These are phyloP conservation scores for Sturnus vulgaris DNA, from an alignment of 2,113 vertebrate genomes.

Conservation along the genomic window DNA sequence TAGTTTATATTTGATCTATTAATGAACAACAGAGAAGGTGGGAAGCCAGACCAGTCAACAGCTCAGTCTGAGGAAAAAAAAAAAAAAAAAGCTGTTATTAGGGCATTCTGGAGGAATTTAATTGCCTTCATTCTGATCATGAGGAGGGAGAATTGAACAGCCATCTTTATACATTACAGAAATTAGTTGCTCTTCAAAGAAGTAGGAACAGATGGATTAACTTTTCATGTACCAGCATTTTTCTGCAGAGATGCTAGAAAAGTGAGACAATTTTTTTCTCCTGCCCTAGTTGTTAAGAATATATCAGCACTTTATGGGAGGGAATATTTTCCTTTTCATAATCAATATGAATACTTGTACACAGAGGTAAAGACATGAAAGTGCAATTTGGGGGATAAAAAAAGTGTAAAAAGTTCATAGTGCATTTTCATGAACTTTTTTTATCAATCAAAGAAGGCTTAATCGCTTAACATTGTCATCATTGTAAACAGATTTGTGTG, in stretches of 20 bases:
- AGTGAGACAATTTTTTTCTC: not conserved
- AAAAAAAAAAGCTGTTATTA: not conserved
- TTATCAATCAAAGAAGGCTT: not conserved
- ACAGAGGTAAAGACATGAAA: not conserved
- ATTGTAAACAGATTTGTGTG: not conserved
- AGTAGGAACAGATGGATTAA: not conserved
- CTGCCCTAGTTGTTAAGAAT: not conserved
- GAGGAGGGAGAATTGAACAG: not conserved
- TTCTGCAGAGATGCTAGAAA: not conserved
- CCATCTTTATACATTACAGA: not conserved
- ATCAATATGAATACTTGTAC: not conserved
- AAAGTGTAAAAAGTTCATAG: not conserved
- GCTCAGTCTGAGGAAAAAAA: not conserved
- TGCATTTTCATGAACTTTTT: not conserved
- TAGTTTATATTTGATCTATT: not conserved
- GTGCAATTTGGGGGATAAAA: not conserved
- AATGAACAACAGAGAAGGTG: not conserved
- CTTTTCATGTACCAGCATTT: not conserved
- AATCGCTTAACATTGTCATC: not conserved
- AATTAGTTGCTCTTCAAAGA: not conserved
- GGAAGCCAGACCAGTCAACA: not conserved
- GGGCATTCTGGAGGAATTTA: not conserved
- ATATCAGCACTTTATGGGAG: rapidly evolving
- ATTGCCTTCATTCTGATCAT: not conserved
- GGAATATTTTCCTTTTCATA: not conserved